Evolutionary conservation across 2,113 vertebrate species (phyloP).

Genomic region (Colossoma macropomum): DNA sequence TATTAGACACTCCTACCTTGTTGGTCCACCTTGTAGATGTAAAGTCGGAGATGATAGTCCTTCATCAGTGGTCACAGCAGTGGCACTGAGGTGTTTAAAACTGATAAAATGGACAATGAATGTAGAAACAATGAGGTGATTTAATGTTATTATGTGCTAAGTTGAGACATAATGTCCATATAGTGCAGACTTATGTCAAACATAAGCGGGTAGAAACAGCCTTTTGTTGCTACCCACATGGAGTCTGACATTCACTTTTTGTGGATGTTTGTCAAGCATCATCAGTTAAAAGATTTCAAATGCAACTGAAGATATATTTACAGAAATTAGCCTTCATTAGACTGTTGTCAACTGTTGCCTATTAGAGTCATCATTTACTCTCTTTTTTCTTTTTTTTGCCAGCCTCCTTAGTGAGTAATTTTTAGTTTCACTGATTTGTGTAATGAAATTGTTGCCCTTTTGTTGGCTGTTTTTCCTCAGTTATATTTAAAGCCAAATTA

Average conservation of each 20-base stretch:
- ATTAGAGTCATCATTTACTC: slow-evolving; percentile 8
- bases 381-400: not conserved
- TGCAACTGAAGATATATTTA: not conserved
- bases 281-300: not conserved
- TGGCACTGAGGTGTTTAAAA: no score
- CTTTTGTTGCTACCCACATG: not conserved
- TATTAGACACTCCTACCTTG: no score
- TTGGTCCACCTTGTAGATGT: no score
- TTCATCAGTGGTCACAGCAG: no score
- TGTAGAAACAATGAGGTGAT: no score
- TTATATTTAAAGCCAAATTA: not conserved
- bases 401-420: not conserved
- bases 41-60: no score
- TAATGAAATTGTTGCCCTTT: not conserved
- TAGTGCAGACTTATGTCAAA: not conserved
- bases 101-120: no score
- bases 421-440: not conserved
- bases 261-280: not conserved
- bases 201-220: not conserved
- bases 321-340: slow-evolving; percentile 14
- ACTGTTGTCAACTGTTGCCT: slow-evolving; percentile 5
- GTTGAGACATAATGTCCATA: not conserved
- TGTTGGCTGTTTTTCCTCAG: no score
- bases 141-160: not conserved
- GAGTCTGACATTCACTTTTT: not conserved